Evolutionary conservation across 2,888 invertebrate species (phyloP).

Genomic region (Coleophora deauratella): DNA sequence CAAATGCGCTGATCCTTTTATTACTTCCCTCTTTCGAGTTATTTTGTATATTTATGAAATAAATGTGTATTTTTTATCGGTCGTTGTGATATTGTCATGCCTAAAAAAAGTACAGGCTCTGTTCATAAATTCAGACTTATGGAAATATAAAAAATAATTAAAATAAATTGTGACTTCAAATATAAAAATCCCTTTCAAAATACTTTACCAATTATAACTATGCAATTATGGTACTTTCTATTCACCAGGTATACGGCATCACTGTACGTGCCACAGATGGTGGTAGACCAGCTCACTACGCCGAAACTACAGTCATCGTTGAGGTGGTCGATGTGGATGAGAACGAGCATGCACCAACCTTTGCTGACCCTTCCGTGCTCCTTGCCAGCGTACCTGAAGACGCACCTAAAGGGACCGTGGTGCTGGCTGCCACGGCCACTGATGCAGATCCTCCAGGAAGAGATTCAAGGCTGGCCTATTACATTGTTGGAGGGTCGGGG

Average conservation of each 20-base stretch:
- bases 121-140: too few species aligned
- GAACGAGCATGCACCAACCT: conserved; percentile 88
- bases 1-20: too few species aligned
- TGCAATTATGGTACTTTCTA: too few species aligned
- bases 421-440: conserved; percentile 83
- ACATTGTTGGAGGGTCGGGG: conserved; percentile 91
- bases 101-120: too few species aligned
- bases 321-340: conserved; percentile 96
- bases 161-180: too few species aligned
- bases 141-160: too few species aligned
- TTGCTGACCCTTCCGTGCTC: conserved; percentile 83
- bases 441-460: conserved; percentile 88
- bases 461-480: conserved; percentile 89
- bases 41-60: too few species aligned
- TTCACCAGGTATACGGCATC: conserved; percentile 89
- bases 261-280: conserved; percentile 89
- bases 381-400: conserved; percentile 86
- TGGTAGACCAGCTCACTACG: conserved; percentile 85
- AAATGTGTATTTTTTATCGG: too few species aligned
- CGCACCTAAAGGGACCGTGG: conserved; percentile 82
- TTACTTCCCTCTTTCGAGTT: too few species aligned
- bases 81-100: too few species aligned
- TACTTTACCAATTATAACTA: too few species aligned
- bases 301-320: conserved; percentile 86
- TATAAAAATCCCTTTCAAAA: too few species aligned